Percentiles rank a stretch among this genome's conserved stretches.
Conservation (phyloP, 2,113 vertebrate genomes). For the Neotragus pygmaeus region DNA sequence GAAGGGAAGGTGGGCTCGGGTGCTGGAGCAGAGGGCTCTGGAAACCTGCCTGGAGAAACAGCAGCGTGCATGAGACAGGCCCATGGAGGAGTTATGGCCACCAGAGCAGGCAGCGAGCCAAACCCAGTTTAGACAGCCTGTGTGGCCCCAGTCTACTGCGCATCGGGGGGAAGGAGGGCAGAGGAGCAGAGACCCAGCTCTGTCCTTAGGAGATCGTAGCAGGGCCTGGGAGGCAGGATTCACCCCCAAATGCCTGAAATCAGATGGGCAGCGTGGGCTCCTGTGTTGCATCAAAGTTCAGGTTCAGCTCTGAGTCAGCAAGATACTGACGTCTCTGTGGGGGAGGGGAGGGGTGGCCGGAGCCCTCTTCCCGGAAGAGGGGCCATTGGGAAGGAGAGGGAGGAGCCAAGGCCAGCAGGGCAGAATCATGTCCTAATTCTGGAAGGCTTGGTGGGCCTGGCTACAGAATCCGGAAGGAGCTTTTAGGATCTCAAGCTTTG, state of each 20-base stretch:
- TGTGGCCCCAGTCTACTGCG: too few species aligned
- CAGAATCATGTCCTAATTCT: background rate
- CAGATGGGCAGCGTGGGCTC: background rate
- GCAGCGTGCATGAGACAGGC: background rate
- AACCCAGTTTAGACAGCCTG: background rate
- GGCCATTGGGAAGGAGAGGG: background rate
- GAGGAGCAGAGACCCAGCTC: background rate
- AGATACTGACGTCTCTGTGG: background rate
- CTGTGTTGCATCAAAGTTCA: background rate
- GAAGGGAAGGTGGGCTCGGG: background rate
- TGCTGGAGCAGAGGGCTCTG: background rate
- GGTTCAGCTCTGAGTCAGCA: background rate
- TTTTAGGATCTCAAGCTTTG: background rate
- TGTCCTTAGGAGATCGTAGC: background rate
- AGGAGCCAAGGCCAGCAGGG: background rate
- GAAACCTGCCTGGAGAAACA: background rate
- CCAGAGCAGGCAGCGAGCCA: background rate
- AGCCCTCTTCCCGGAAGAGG: background rate
- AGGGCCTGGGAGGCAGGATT: background rate
- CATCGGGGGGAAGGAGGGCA: background rate
- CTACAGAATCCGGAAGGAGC: background rate
- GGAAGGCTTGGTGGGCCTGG: background rate
- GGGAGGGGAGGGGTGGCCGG: background rate
- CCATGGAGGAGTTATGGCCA: fast-evolving
- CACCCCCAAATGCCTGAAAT: background rate